phyloP scores from a whole-genome alignment of 2,888 invertebrate genomes.

The Ectemnius cavifrons region DNA sequence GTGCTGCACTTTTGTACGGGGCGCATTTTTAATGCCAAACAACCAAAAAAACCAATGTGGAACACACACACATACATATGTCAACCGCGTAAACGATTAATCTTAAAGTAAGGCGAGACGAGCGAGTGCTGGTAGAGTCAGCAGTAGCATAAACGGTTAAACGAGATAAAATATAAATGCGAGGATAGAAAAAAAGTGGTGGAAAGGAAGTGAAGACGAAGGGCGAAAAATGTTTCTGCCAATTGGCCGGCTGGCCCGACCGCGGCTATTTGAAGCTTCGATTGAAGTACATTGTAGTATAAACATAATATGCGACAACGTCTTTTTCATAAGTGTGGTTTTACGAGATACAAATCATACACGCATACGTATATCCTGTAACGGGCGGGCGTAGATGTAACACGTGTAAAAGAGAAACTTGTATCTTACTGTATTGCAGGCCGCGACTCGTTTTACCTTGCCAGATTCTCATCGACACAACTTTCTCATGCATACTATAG shows the following conservation, averaged over 20 bases:
- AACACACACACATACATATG: slow-evolving; percentile 2
- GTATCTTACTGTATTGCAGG: background rate
- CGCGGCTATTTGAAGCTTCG: slow-evolving; percentile 41
- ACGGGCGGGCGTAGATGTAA: slow-evolving; percentile 12
- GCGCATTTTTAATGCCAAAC: slow-evolving; percentile 36
- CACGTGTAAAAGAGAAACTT: background rate
- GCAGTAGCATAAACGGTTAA: slow-evolving; percentile 14
- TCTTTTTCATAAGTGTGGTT: slow-evolving; percentile 58
- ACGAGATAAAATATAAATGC: slow-evolving; percentile 22
- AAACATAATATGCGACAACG: slow-evolving; percentile 22
- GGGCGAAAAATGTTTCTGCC: slow-evolving; percentile 40
- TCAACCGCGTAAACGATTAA: slow-evolving; percentile 14
- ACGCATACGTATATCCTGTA: slow-evolving; percentile 24
- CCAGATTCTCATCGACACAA: background rate
- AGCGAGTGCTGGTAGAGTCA: no score
- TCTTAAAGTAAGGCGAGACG: slow-evolving; percentile 14
- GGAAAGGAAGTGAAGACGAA: background rate
- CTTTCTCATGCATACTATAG: background rate
- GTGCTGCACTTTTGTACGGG: slow-evolving; percentile 58
- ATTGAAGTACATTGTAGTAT: slow-evolving; percentile 31
- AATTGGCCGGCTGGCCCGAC: slow-evolving; percentile 57
- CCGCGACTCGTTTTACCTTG: slow-evolving; percentile 7
- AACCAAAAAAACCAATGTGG: background rate
- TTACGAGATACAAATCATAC: slow-evolving; percentile 32
- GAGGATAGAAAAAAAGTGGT: background rate